Evolutionary conservation across 1,140 invertebrate species (phyloP).

Genomic region (Propsilocerus akamusi): DNA sequence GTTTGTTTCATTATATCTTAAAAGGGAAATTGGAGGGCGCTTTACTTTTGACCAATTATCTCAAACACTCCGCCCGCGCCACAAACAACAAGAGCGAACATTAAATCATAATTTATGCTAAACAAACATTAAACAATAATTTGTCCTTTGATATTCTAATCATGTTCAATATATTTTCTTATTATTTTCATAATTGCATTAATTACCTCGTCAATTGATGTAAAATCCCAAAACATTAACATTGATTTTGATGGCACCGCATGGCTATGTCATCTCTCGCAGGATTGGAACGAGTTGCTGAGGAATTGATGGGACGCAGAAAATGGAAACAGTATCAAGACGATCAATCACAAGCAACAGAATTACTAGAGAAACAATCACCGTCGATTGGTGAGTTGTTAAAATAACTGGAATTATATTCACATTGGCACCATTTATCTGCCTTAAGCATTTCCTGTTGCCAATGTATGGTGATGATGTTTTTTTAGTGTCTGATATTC

Average conservation of each 20-base stretch:
- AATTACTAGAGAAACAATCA: conserved; percentile 8
- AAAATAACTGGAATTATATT: too few relatives aligned
- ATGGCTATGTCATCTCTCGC: conserved; percentile 8
- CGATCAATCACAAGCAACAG: conserved; percentile 18
- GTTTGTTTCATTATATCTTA: too few relatives aligned
- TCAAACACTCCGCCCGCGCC: too few relatives aligned
- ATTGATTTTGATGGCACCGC: conserved; percentile 7
- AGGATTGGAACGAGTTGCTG: conserved; percentile 90
- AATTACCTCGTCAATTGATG: too few relatives aligned
- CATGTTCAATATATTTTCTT: background rate
- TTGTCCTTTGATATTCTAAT: conserved; percentile 3
- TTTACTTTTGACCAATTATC: too few relatives aligned
- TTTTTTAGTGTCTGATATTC: too few relatives aligned
- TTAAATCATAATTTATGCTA: too few relatives aligned
- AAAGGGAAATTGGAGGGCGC: too few relatives aligned
- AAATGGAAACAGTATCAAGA: conserved; percentile 84
- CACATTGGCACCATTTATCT: too few relatives aligned
- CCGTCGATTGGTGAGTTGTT: conserved; percentile 2
- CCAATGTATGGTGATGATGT: too few relatives aligned
- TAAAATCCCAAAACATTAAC: conserved; percentile 12
- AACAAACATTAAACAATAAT: conserved; percentile 3
- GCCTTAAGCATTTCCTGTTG: too few relatives aligned
- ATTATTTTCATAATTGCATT: conserved; percentile 1
- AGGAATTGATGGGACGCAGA: conserved; percentile 87
- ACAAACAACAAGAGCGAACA: too few relatives aligned